Evolutionary conservation across 1,140 invertebrate genomes (phyloP).

Genomic region (Nilaparvata lugens): DNA sequence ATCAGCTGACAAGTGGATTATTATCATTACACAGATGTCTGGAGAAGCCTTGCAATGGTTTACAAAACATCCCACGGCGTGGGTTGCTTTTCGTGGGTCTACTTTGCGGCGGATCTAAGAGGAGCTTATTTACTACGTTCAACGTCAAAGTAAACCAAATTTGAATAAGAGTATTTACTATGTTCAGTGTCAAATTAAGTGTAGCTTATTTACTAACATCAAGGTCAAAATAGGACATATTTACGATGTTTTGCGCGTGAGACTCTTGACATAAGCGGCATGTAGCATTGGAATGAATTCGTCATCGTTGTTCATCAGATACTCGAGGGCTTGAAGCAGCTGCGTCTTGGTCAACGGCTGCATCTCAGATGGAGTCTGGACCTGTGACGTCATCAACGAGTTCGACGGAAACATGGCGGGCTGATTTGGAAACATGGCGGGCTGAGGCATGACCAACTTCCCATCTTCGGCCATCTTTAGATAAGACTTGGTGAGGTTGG

Average conservation of each 20-base stretch:
- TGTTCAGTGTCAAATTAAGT: too few relatives aligned
- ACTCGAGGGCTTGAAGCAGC: slow-evolving; percentile 75
- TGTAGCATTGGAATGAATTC: slow-evolving; percentile 80
- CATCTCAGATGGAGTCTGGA: slow-evolving; percentile 62
- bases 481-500: slow-evolving; percentile 22
- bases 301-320: slow-evolving; percentile 76
- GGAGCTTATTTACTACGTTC: too few relatives aligned
- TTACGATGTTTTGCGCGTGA: slow-evolving; percentile 58
- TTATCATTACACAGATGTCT: too few relatives aligned
- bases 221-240: too few relatives aligned
- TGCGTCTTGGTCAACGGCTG: slow-evolving; percentile 78
- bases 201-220: too few relatives aligned
- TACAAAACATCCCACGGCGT: too few relatives aligned
- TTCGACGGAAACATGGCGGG: slow-evolving; percentile 44
- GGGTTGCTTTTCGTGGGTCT: too few relatives aligned
- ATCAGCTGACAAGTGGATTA: too few relatives aligned
- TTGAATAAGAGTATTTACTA: too few relatives aligned
- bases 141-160: too few relatives aligned
- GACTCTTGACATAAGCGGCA: slow-evolving; percentile 81
- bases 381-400: slow-evolving; percentile 68
- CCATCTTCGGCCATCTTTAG: background rate
- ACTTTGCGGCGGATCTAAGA: too few relatives aligned
- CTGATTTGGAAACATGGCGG: slow-evolving; percentile 34
- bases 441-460: slow-evolving; percentile 21
- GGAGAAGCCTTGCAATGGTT: too few relatives aligned